Base-by-base conservation (phyloP, 2,888 invertebrate species). In the Lypha dubia region DNA sequence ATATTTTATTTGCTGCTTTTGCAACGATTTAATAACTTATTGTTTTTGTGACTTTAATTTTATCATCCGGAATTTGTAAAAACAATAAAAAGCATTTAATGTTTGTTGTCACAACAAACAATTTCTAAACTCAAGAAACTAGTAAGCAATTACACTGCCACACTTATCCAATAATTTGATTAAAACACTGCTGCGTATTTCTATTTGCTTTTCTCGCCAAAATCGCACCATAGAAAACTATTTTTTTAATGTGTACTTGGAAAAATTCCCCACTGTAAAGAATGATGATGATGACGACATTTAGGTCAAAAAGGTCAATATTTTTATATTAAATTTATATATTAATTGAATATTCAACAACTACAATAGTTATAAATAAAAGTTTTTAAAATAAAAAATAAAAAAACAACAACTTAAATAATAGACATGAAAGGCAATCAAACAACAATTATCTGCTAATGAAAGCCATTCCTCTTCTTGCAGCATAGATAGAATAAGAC, bases 241-340 rank as follows among this genome's bases (percentile, higher is more conserved):
- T n/a, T n/a, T n/a, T n/a, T n/a, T 13, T 20, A 65, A 44, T 53
- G 17, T 5, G 7, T 35, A 56, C 17, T 28, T 70, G 0, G n/a
- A 20, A 56, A n/a, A 70, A 53, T 68, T 38, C n/a, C 20, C 38
- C 15, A 7, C 11, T 3, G 9, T 11, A 11, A 38, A 56, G 5
- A 41, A 15, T 56, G 15, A 20, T 74, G 46, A 75, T n/a, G 56
- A 60, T 63, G 70, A 65, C 28, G 73, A 62, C 63, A n/a, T 67
- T 35, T 35, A 51, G 24, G 46, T 24, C 56, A 53, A 63, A 81
- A 79, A 83, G 83, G 83, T 83, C 83, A 79, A 79, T 53, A 63
- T 20, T 83, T 83, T 76, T 68, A 51, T 73, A 74, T 79, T 77
- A 58, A 83, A 79, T 77, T 73, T 73, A 73, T 73, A 73, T 73